Conservation (phyloP, 1,140 invertebrate species). For the Eufriesea mexicana region DNA sequence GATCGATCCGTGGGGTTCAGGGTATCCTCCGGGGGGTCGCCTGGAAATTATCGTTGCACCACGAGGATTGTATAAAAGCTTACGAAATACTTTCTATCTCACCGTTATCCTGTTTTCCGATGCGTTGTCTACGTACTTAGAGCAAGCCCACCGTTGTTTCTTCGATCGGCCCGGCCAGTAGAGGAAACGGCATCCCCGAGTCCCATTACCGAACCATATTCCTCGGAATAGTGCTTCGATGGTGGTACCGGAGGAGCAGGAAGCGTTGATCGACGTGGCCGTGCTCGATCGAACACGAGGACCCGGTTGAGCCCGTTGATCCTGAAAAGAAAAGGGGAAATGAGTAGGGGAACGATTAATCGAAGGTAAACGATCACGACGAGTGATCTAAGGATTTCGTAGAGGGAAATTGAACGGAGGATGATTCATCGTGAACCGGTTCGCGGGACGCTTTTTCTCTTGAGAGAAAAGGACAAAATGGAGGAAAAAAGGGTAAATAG, state of each 20-base stretch:
- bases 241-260: background rate
- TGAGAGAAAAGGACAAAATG: background rate
- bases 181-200: background rate
- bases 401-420: background rate
- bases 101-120: background rate
- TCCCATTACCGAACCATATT: no score
- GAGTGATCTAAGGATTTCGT: background rate
- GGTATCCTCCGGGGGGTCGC: background rate
- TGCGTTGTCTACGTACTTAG: conserved; percentile 28
- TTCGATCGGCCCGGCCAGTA: background rate
- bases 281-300: conserved; percentile 45
- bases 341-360: no score
- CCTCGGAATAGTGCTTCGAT: background rate
- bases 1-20: background rate
- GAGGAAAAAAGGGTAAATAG: background rate
- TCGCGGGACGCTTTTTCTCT: background rate
- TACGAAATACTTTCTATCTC: background rate
- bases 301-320: background rate
- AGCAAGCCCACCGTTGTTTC: background rate
- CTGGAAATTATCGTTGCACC: background rate
- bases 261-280: background rate
- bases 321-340: background rate
- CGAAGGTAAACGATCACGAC: background rate
- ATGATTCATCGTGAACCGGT: background rate
- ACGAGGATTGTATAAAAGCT: background rate